Evolutionary conservation across 2,797 vertebrate genomes (phyloP).

Genomic region (Echiichthys vipera): DNA sequence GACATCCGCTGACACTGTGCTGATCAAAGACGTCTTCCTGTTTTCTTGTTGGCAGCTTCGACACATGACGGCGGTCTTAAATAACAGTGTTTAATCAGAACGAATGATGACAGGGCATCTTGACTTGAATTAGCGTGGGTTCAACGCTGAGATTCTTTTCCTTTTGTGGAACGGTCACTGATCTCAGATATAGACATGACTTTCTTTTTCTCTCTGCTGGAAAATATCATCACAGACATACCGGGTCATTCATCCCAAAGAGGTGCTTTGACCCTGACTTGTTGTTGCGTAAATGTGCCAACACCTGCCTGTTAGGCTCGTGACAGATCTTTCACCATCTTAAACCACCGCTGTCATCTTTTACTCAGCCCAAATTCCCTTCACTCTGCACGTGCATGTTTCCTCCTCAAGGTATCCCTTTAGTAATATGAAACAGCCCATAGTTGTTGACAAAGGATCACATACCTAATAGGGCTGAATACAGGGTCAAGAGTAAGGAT

Average conservation of each 20-base stretch:
- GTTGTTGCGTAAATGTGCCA: slow-evolving; percentile 52
- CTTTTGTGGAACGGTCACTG: not conserved
- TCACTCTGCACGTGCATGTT: slow-evolving; percentile 44
- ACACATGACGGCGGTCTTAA: slow-evolving; percentile 1
- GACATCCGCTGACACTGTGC: slow-evolving; percentile 22
- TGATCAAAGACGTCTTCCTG: slow-evolving; percentile 14
- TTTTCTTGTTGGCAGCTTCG: slow-evolving; percentile 1
- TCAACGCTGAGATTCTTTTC: not conserved
- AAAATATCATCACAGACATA: slow-evolving; percentile 39
- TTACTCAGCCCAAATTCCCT: slow-evolving; percentile 47
- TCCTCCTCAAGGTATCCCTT: slow-evolving; percentile 16
- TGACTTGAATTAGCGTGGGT: slow-evolving; percentile 1
- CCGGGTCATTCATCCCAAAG: slow-evolving; percentile 22
- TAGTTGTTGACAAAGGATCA: slow-evolving; percentile 13
- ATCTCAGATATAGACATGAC: not conserved
- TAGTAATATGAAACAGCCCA: slow-evolving; percentile 29
- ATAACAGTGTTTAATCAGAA: slow-evolving; percentile 23
- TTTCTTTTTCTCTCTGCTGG: not conserved
- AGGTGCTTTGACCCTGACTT: slow-evolving; percentile 31
- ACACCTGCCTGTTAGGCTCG: slow-evolving; percentile 44
- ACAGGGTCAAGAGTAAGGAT: not conserved
- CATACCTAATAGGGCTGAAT: slow-evolving; percentile 12
- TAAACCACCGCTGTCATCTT: slow-evolving; percentile 47
- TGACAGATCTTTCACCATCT: slow-evolving; percentile 55
- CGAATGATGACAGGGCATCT: not conserved